Percentiles rank a stretch among this genome's conserved stretches.
These are phyloP conservation scores for Panzeria rudis DNA, from an alignment of 2,888 invertebrate species.

Conservation along the genomic window DNA sequence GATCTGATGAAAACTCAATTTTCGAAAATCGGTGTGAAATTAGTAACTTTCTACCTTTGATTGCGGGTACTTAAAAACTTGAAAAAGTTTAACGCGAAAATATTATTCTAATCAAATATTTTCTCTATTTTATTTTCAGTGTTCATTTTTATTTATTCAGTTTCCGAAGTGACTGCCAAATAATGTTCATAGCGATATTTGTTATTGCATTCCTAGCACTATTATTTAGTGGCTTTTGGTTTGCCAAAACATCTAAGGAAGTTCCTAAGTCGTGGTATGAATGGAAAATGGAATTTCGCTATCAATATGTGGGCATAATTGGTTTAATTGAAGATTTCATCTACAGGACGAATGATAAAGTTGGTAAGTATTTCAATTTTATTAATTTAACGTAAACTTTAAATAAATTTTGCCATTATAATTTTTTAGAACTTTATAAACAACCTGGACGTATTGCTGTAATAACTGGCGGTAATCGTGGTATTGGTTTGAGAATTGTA, in stretches of 20 bases:
- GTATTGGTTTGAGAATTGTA: slow-evolving; percentile 91
- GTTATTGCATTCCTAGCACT: slow-evolving; percentile 73
- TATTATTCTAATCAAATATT: neutral
- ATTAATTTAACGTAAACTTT: neutral
- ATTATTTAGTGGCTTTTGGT: slow-evolving; percentile 79
- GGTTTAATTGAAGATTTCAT: slow-evolving; percentile 81
- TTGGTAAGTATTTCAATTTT: slow-evolving; percentile 78
- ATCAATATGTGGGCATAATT: slow-evolving; percentile 80
- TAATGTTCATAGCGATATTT: slow-evolving; percentile 74
- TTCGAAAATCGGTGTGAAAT: too few species aligned
- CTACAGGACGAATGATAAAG: slow-evolving; percentile 78
- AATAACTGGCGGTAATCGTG: slow-evolving; percentile 94
- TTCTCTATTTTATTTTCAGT: neutral
- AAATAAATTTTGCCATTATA: neutral
- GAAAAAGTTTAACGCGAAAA: too few species aligned
- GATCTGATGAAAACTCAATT: too few species aligned
- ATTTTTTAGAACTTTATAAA: slow-evolving; percentile 86
- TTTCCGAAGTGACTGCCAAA: neutral
- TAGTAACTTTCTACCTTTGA: too few species aligned
- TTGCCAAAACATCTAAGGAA: slow-evolving; percentile 82
- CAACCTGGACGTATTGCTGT: slow-evolving; percentile 89
- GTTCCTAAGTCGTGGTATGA: slow-evolving; percentile 83
- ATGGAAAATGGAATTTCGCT: slow-evolving; percentile 82
- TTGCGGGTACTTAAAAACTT: too few species aligned
- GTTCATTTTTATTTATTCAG: neutral